These are phyloP conservation scores for Amaurobius ferox DNA, from an alignment of 2,888 invertebrate genomes.

Conservation along the genomic window DNA sequence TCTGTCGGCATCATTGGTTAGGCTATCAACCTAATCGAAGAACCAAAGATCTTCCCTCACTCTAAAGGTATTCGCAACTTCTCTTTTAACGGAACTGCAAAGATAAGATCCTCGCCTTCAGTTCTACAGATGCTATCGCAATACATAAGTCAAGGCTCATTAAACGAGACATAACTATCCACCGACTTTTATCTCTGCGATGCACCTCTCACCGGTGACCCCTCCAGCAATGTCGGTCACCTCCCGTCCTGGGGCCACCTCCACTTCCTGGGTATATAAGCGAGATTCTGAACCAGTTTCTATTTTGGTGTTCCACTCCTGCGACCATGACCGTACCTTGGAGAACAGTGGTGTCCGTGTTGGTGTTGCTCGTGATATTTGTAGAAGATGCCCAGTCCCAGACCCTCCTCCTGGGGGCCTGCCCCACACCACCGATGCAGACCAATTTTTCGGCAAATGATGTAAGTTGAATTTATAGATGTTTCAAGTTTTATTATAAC, in stretches of 20 bases:
- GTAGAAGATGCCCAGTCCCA: slow-evolving; percentile 21
- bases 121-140: too few species aligned
- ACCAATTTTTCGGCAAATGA: slow-evolving; percentile 46
- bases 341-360: slow-evolving; percentile 4
- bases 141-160: slow-evolving; percentile 2
- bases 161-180: neutral
- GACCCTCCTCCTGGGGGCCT: slow-evolving; percentile 50
- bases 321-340: slow-evolving; percentile 19
- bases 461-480: slow-evolving; percentile 31
- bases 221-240: slow-evolving; percentile 44
- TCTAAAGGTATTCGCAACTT: too few species aligned
- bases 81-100: too few species aligned
- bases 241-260: slow-evolving; percentile 24
- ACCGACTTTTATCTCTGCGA: neutral
- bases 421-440: slow-evolving; percentile 52
- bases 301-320: neutral
- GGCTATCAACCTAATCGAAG: too few species aligned
- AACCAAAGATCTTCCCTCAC: too few species aligned
- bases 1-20: too few species aligned
- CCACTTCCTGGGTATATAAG: slow-evolving; percentile 68
- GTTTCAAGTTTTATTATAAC: too few species aligned
- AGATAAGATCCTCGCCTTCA: too few species aligned
- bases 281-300: slow-evolving; percentile 30
- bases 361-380: neutral
- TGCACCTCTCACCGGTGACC: slow-evolving; percentile 27